These are phyloP conservation scores for Elgaria multicarinata DNA, from an alignment of 2,113 vertebrate genomes.

Conservation along the genomic window DNA sequence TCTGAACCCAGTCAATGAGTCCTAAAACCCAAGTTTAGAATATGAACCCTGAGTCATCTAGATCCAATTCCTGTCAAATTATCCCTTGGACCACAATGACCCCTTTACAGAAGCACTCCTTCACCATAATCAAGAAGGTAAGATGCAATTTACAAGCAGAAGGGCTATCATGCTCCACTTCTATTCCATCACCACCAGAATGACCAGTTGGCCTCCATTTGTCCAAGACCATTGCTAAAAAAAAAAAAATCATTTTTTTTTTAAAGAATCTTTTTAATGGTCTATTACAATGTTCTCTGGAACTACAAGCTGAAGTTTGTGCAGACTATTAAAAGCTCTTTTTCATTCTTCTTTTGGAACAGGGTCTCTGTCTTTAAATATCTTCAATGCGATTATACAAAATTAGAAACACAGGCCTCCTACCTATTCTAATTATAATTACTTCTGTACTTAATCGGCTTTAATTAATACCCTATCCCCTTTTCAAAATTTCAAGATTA, in stretches of 20 bases:
- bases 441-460: conserved; percentile 51
- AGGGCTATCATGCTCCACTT: neutral
- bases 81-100: neutral
- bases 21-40: neutral
- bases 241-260: conserved; percentile 50
- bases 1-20: too few species aligned
- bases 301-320: conserved; percentile 10
- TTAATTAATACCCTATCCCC: conserved; percentile 48
- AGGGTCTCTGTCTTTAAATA: conserved; percentile 52
- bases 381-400: conserved; percentile 42
- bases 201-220: neutral
- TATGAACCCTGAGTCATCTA: neutral
- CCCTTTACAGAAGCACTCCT: neutral
- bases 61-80: neutral
- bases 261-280: conserved; percentile 62
- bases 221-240: neutral
- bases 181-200: neutral
- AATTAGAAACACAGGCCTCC: conserved; percentile 56
- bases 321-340: conserved; percentile 37
- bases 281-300: conserved; percentile 27
- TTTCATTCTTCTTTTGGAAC: neutral
- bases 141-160: neutral
- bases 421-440: conserved; percentile 47
- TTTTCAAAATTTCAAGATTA: conserved; percentile 59
- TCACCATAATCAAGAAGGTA: neutral